A percentile compares a stretch with the other conserved stretches of the same genome.
phyloP scores from a whole-genome alignment of 2,113 vertebrate genomes.

The Esox niger region DNA sequence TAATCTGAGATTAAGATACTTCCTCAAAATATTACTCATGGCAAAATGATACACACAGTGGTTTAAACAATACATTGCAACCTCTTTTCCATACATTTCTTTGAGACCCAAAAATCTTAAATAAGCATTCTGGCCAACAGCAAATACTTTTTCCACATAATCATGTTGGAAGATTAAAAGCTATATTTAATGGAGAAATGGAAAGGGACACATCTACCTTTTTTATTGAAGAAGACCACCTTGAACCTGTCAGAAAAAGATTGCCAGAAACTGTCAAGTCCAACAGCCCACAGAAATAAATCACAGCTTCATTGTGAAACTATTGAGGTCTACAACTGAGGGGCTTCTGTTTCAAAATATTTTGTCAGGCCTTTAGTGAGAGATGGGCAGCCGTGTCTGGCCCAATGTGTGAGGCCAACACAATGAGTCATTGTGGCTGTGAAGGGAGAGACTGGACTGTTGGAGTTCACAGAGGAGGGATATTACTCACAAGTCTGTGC shows the following conservation, averaged over 20 bases:
- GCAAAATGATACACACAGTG: too few species aligned
- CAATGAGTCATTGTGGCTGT: constrained; percentile 69
- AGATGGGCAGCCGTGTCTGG: constrained; percentile 60
- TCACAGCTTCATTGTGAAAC: constrained; percentile 56
- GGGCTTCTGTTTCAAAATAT: constrained; percentile 69
- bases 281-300: constrained; percentile 60
- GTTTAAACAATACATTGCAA: too few species aligned
- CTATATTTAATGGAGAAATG: neutral
- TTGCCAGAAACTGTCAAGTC: constrained; percentile 52
- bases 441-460: constrained; percentile 40
- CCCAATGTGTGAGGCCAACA: constrained; percentile 63
- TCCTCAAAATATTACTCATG: neutral
- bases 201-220: constrained; percentile 17
- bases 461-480: constrained; percentile 57
- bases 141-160: too few species aligned
- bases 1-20: neutral
- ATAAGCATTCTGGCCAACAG: too few species aligned
- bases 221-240: constrained; percentile 18
- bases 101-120: too few species aligned
- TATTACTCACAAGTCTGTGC: constrained; percentile 58
- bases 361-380: constrained; percentile 67
- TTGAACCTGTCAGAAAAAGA: constrained; percentile 39
- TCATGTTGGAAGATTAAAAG: too few species aligned
- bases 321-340: constrained; percentile 59
- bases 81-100: too few species aligned